Base-by-base conservation (phyloP, 2,797 vertebrate species). In the Artibeus jamaicensis region DNA sequence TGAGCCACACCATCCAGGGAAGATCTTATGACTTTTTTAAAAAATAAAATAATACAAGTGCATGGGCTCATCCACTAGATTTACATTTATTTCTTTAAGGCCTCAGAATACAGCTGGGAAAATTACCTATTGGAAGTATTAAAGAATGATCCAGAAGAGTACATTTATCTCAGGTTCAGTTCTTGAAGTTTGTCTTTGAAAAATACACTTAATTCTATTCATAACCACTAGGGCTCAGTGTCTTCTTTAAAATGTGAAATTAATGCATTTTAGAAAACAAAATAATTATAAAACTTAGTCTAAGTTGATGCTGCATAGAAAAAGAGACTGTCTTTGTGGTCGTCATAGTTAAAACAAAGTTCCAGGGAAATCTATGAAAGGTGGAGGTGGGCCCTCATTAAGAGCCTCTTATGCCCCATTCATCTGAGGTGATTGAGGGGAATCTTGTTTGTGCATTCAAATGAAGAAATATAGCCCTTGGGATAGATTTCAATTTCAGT, bases 241-340 rank as follows among this genome's bases (percentile, higher is more conserved):
- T 96, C 91, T 85, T 97, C 96, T 97, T 94, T 93, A 93, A 87
- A 93, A 97, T 90, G 67, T 86, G 12, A 94, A 96, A 95, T 92
- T 76, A 96, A 96, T 62, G 65, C 53, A 37, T 68, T 91, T 83
- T 77, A 91, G 46, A 89, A 93, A 88, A 76, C n/a, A 50, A 77
- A 81, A 81, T 44, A 88, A 86, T 79, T 46, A 86, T 12, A 67
- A 74, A 70, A 78, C 12, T 48, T 87, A 71, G 21, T 70, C 50
- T 46, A 82, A 83, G 29, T 53, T 83, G 78, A 46, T 88, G 9
- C 22, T 48, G n/a, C 76, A 74, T 42, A n/a, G 42, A 89, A 92
- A 92, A 89, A 44, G 32, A 89, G 26, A 34, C 3, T 34, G 29
- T 53, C 62, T 81, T 59, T 42, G 18, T 42, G 29, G 67, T 9